Evolutionary conservation across 2,113 vertebrate genomes (phyloP).

Genomic region (Orcinus orca): DNA sequence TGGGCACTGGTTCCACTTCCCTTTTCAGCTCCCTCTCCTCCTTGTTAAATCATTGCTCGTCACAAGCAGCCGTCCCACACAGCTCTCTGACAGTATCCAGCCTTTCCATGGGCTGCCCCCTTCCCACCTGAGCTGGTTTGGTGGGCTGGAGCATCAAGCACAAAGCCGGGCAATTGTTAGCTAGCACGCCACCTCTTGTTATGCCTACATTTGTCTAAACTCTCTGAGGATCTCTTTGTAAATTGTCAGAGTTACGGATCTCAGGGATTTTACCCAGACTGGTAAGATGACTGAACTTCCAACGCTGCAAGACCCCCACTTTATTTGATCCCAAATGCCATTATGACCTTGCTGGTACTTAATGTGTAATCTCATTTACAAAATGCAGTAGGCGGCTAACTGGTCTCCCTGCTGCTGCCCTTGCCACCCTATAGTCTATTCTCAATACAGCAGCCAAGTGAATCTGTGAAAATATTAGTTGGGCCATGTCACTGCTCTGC

Average conservation of each 20-base stretch:
- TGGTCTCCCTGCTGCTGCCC: neutral
- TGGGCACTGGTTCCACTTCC: constrained; percentile 35
- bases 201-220: neutral
- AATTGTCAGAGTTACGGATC: neutral
- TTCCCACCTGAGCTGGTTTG: neutral
- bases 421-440: neutral
- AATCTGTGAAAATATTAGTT: neutral
- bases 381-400: neutral
- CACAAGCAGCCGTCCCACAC: neutral
- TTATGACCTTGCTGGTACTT: neutral
- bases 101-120: neutral
- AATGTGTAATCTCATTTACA: neutral
- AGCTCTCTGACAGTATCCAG: neutral
- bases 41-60: neutral
- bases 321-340: neutral
- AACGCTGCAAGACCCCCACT: neutral
- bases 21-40: neutral
- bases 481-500: neutral
- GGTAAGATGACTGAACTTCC: neutral
- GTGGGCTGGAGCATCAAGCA: neutral
- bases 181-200: neutral
- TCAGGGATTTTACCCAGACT: neutral
- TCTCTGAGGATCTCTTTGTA: neutral
- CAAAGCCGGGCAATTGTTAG: no score
- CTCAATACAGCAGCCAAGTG: neutral